Conservation (phyloP, 30 jellyfish, hydroid and myxozoan species). For the Aurelia aurita complex sp. Pacific region DNA sequence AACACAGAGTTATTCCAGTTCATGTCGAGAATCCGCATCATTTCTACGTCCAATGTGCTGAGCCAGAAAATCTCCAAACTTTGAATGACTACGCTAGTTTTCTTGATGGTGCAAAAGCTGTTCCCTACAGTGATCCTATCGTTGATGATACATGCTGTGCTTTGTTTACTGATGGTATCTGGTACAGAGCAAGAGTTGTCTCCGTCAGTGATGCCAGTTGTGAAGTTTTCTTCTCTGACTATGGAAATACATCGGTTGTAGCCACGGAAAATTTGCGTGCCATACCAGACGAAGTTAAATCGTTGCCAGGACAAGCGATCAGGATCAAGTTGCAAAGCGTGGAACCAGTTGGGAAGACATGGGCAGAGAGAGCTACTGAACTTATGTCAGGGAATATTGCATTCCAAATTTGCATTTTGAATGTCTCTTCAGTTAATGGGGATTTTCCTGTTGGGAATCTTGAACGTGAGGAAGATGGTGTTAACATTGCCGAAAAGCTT, state of each 20-base stretch:
- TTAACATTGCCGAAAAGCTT: constrained; percentile 17
- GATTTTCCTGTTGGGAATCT: constrained; percentile 19
- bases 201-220: constrained; percentile 15
- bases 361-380: constrained; percentile 15
- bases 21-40: constrained; percentile 65
- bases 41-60: constrained; percentile 59
- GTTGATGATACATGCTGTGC: constrained; percentile 42
- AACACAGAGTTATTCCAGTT: constrained; percentile 31
- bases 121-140: constrained; percentile 8
- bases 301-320: constrained; percentile 71
- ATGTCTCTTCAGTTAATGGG: background rate
- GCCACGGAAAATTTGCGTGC: constrained; percentile 26
- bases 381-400: constrained; percentile 11
- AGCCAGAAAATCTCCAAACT: constrained; percentile 31
- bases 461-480: constrained; percentile 3
- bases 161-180: constrained; percentile 41
- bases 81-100: constrained; percentile 46
- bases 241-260: constrained; percentile 25
- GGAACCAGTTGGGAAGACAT: constrained; percentile 13
- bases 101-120: constrained; percentile 1
- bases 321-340: constrained; percentile 41
- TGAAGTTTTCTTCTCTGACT: constrained; percentile 31
- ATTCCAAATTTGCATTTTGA: constrained; percentile 29
- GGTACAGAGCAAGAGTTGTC: constrained; percentile 73
- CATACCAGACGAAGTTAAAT: constrained; percentile 60